Conservation (phyloP, 2,113 vertebrate species). For the Toxotes jaculatrix region DNA sequence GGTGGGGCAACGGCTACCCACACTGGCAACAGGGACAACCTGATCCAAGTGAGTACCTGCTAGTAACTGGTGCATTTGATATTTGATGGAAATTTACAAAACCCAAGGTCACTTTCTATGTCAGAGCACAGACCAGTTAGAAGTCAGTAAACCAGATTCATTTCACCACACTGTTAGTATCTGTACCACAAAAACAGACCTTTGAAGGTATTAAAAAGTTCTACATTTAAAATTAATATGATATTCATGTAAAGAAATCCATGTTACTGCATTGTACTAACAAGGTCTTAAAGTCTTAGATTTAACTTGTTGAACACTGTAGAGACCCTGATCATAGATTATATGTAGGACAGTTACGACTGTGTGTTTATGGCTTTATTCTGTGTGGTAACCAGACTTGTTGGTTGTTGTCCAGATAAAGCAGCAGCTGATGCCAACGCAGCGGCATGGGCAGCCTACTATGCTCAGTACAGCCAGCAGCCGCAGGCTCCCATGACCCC, state of each 20-base stretch:
- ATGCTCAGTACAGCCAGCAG: slow-evolving; percentile 98
- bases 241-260: too few relatives aligned
- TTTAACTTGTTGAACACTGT: too few relatives aligned
- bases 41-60: slow-evolving; percentile 91
- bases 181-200: too few relatives aligned
- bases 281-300: too few relatives aligned
- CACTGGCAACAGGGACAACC: slow-evolving; percentile 98
- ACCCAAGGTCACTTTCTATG: too few relatives aligned
- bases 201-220: too few relatives aligned
- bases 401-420: slow-evolving; percentile 86
- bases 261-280: too few relatives aligned
- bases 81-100: neutral
- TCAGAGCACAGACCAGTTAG: too few relatives aligned
- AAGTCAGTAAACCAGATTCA: too few relatives aligned
- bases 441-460: slow-evolving; percentile 98
- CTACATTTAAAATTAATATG: too few relatives aligned
- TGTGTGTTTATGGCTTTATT: neutral
- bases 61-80: neutral
- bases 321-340: neutral
- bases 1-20: slow-evolving; percentile 97
- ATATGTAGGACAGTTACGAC: neutral
- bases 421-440: slow-evolving; percentile 97
- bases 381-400: neutral
- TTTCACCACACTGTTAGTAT: too few relatives aligned
- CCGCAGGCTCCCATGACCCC: slow-evolving; percentile 95